Conservation (phyloP, 1,140 invertebrate species). For the Papilio polytes region DNA sequence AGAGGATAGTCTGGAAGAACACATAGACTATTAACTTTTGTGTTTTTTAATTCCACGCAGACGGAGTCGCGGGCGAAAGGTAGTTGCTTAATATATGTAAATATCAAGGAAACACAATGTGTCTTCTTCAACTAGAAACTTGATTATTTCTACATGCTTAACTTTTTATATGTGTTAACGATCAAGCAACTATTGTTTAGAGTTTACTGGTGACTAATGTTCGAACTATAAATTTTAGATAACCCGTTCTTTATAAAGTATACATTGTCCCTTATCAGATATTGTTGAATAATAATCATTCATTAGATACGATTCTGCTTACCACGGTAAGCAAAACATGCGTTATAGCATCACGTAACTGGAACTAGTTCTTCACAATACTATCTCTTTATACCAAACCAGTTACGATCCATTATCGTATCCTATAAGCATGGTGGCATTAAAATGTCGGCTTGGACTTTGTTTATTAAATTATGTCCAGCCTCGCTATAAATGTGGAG, state of each 20-base stretch:
- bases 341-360: slow-evolving; percentile 73
- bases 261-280: slow-evolving; percentile 67
- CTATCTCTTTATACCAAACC: slow-evolving; percentile 76
- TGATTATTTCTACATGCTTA: too few species aligned
- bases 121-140: too few species aligned
- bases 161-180: too few species aligned
- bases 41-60: too few species aligned
- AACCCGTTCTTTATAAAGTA: slow-evolving; percentile 50
- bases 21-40: too few species aligned
- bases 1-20: too few species aligned
- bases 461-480: slow-evolving; percentile 84
- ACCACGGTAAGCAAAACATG: slow-evolving; percentile 61
- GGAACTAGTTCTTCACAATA: slow-evolving; percentile 76
- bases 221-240: slow-evolving; percentile 45
- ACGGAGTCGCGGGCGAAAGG: too few species aligned
- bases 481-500: slow-evolving; percentile 70
- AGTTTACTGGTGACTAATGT: slow-evolving; percentile 20
- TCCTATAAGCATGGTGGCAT: slow-evolving; percentile 79
- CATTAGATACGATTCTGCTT: slow-evolving; percentile 70
- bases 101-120: too few species aligned
- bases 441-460: slow-evolving; percentile 77
- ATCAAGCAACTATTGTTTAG: neutral
- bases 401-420: slow-evolving; percentile 81
- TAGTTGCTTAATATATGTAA: too few species aligned
- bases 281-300: slow-evolving; percentile 62